Evolutionary conservation across 2,888 invertebrate genomes (phyloP), one percentile per base, ranked within the genome.

Genomic region (Elmis aenea): DNA sequence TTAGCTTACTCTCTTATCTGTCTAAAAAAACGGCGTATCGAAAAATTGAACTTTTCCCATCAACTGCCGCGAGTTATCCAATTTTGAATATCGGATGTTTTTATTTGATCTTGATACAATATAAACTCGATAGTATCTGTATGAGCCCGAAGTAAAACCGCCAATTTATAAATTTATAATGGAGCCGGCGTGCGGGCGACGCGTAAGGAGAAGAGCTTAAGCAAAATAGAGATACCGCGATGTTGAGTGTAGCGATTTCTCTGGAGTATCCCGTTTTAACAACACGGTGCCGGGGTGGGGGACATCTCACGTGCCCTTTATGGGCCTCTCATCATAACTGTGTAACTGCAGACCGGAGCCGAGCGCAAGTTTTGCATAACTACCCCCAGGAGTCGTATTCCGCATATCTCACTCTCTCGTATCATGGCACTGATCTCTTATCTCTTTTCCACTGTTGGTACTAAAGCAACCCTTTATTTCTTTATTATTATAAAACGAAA

Each of bases 301-400:
- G 38, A 39, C 45, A 46, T 46, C 48, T 55, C 53, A 49, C 47
- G 51, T 57, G 58, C 58, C 55, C 55, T 59, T 58, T 56, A 59
- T 54, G 59, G 53, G 55, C 48, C 54, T 52, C 58, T 58, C 59
- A 58, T 62, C 60, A 62, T 62, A 62, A 61, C 58, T 49, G 54
- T 55, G 57, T 55, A 56, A 54, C 59, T 56, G 52, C 52, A 51
- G 51, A 46, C 49, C 52, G 42, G 50, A 48, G 47, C 51, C 57
- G 50, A 48, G 56, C 50, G 52, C 58, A 55, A 61, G 61, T 66
- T 68, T 66, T 67, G 64, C 67, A 67, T 68, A 68, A 67, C 67
- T 61, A 57, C 61, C 58, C 68, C 66, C 68, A 26, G 39, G 65
- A 55, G 68, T 48, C 57, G 55, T 57, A 62, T 67, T 58, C 51